Evolutionary conservation across 2,888 invertebrate species (phyloP).

Genomic region (Euphydryas editha): DNA sequence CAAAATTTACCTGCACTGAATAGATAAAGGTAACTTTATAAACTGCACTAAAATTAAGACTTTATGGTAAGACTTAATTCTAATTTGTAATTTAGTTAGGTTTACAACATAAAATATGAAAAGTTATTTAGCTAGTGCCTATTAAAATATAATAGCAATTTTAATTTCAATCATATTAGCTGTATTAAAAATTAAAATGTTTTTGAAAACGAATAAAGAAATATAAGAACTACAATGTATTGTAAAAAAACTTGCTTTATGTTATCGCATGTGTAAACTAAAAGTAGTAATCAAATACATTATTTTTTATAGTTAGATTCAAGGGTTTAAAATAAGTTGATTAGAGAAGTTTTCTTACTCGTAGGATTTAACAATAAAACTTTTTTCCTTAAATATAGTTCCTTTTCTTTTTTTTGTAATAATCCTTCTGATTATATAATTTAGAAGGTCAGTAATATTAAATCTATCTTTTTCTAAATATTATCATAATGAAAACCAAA

Average conservation of each 20-base stretch:
- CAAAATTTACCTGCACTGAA: conserved; percentile 37
- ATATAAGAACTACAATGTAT: too few species aligned
- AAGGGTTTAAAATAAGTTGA: neutral
- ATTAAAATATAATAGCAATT: conserved; percentile 1
- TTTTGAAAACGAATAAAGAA: neutral
- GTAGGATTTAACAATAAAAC: too few species aligned
- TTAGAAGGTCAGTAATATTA: too few species aligned
- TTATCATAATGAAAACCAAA: too few species aligned
- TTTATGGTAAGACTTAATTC: conserved; percentile 6
- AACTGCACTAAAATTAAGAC: conserved; percentile 13
- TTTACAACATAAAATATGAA: neutral
- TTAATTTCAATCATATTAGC: neutral
- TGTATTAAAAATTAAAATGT: neutral
- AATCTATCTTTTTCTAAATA: too few species aligned
- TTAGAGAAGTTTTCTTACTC: too few species aligned
- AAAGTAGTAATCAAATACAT: too few species aligned
- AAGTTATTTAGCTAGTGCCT: neutral
- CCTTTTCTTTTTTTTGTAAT: too few species aligned
- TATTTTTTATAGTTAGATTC: neutral
- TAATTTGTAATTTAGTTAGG: neutral
- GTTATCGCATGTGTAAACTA: too few species aligned
- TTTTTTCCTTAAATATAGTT: too few species aligned
- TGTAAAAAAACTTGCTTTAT: too few species aligned
- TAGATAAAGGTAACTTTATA: conserved; percentile 30
- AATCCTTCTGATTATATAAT: too few species aligned